These are phyloP conservation scores for Cheilosia variabilis DNA, from an alignment of 2,888 invertebrate genomes.

Conservation along the genomic window DNA sequence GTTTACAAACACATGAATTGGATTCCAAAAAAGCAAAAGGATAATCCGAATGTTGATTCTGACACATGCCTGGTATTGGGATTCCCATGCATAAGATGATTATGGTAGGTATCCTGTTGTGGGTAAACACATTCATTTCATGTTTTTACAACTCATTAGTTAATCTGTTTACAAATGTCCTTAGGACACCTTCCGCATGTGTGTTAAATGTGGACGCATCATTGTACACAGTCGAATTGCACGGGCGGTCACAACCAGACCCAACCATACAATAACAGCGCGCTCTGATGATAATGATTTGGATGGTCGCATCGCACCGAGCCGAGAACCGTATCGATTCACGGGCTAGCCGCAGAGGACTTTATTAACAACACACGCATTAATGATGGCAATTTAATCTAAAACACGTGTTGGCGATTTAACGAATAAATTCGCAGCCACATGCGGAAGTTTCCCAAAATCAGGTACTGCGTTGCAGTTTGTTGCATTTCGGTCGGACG, in stretches of 20 bases:
- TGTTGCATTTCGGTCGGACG: constrained; percentile 32
- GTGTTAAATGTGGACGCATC: constrained; percentile 16
- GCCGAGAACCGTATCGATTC: not conserved
- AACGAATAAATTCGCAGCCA: constrained; percentile 54
- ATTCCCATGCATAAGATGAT: constrained; percentile 64
- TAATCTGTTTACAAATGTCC: constrained; percentile 66
- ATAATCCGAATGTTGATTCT: constrained; percentile 57
- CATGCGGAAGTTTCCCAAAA: constrained; percentile 51
- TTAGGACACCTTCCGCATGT: constrained; percentile 35
- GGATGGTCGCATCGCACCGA: not conserved
- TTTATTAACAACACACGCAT: constrained; percentile 50
- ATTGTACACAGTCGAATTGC: constrained; percentile 20
- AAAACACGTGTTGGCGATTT: constrained; percentile 71
- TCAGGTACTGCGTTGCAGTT: constrained; percentile 52
- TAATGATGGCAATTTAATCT: constrained; percentile 71
- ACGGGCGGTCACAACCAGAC: not conserved
- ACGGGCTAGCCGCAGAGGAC: constrained; percentile 46
- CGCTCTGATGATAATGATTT: constrained; percentile 3
- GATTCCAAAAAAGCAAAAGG: constrained; percentile 59
- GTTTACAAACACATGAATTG: constrained; percentile 74
- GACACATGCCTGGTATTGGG: constrained; percentile 48
- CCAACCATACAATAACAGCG: constrained; percentile 6
- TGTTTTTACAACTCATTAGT: constrained; percentile 70
- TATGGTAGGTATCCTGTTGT: constrained; percentile 49
- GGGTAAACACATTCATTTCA: constrained; percentile 58